Conservation (phyloP, 2,888 invertebrate species). For the Myopa tessellatipennis region DNA sequence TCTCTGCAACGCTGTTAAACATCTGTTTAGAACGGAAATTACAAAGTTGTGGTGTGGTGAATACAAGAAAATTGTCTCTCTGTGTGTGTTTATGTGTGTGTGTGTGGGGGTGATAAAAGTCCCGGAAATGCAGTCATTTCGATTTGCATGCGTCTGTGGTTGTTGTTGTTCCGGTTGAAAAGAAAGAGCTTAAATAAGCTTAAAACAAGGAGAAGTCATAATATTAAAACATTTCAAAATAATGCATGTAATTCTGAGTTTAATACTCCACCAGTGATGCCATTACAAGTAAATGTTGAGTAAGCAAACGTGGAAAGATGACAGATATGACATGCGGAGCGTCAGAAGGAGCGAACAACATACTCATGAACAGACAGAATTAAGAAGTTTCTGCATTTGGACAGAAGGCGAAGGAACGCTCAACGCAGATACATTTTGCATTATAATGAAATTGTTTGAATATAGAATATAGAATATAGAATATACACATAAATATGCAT, state of each 20-base stretch:
- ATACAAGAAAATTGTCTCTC: too few species aligned
- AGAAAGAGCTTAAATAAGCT: conserved; percentile 12
- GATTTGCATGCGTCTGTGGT: neutral
- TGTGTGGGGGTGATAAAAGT: neutral
- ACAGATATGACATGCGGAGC: neutral
- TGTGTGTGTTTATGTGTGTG: neutral
- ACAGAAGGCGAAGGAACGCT: neutral
- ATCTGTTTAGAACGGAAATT: conserved; percentile 22
- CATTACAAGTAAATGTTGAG: neutral
- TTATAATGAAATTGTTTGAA: conserved; percentile 30
- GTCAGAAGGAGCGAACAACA: neutral
- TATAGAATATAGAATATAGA: conserved; percentile 18
- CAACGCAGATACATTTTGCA: conserved; percentile 1
- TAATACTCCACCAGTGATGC: neutral
- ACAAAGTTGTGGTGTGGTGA: conserved; percentile 7
- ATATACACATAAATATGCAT: neutral
- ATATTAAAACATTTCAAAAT: conserved; percentile 23
- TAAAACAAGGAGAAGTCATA: conserved; percentile 22
- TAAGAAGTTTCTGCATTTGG: neutral
- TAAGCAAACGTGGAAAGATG: neutral
- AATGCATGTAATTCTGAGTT: conserved; percentile 9
- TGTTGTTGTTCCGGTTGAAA: neutral
- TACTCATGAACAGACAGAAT: neutral
- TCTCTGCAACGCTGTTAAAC: neutral
- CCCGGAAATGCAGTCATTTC: conserved; percentile 25